phyloP scores from a whole-genome alignment of 2,113 vertebrate genomes.

The Cyprinodon brontotheroides region DNA sequence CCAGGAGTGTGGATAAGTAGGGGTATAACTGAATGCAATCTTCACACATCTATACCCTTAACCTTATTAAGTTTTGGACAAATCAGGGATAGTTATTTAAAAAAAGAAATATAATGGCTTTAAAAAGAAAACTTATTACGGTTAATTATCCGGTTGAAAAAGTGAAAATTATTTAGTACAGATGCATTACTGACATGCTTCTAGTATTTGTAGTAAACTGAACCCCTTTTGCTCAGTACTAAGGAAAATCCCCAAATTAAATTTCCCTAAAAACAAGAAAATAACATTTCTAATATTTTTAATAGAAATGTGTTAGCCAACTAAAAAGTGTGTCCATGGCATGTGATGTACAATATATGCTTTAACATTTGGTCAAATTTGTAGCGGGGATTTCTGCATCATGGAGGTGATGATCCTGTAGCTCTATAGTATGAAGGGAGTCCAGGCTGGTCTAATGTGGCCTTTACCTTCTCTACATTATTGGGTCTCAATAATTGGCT shows the following conservation, averaged over 20 bases:
- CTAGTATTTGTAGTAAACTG: background rate
- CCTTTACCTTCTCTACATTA: background rate
- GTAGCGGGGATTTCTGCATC: background rate
- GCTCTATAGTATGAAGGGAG: background rate
- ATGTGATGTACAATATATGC: background rate
- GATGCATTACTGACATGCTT: background rate
- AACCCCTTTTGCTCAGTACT: background rate
- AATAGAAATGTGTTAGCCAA: background rate
- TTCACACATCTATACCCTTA: background rate
- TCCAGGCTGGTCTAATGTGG: background rate
- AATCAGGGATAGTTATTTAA: background rate
- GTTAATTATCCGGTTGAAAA: background rate
- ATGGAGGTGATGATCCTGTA: background rate
- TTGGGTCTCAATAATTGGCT: background rate
- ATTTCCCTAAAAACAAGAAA: background rate
- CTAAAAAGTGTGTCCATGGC: background rate
- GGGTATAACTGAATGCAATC: too few species aligned
- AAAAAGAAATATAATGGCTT: background rate
- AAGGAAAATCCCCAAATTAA: background rate
- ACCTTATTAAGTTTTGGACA: background rate
- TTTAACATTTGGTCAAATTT: background rate
- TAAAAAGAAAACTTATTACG: background rate
- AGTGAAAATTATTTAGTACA: background rate
- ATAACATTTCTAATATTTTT: background rate
- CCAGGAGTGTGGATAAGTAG: too few species aligned